Conservation (phyloP, 2,113 vertebrate species). For the Atractosteus spatula region DNA sequence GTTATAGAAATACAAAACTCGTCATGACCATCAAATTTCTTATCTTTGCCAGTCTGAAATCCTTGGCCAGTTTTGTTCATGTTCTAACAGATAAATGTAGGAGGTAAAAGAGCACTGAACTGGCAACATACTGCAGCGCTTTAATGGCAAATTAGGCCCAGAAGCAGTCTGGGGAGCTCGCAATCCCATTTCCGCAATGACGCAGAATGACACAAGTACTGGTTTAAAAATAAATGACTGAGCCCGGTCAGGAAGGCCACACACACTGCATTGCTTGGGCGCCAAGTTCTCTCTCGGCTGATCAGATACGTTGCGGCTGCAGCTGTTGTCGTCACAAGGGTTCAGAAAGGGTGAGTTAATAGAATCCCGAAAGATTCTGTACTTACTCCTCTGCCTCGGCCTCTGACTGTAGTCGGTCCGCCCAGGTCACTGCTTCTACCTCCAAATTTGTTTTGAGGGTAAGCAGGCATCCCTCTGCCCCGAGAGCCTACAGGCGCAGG, state of each 20-base stretch:
- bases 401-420: conserved; percentile 81
- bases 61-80: no score
- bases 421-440: conserved; percentile 85
- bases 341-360: conserved; percentile 81
- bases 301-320: no score
- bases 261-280: background rate
- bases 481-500: conserved; percentile 85
- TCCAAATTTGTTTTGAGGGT: conserved; percentile 80
- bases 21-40: background rate
- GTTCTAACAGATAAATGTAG: no score
- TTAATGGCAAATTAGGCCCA: no score
- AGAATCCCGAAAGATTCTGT: conserved; percentile 87
- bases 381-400: conserved; percentile 87
- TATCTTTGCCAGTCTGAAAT: background rate
- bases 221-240: no score
- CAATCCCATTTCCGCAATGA: no score
- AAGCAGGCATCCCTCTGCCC: conserved; percentile 84
- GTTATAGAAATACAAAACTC: background rate
- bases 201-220: no score
- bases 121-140: no score
- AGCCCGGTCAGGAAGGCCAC: background rate
- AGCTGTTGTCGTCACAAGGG: conserved; percentile 40
- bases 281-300: background rate
- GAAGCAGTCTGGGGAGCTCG: no score
- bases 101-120: no score